Evolutionary conservation across 2,113 vertebrate genomes (phyloP), one percentile per base, ranked within the genome.

Genomic region (Stegostoma tigrinum): DNA sequence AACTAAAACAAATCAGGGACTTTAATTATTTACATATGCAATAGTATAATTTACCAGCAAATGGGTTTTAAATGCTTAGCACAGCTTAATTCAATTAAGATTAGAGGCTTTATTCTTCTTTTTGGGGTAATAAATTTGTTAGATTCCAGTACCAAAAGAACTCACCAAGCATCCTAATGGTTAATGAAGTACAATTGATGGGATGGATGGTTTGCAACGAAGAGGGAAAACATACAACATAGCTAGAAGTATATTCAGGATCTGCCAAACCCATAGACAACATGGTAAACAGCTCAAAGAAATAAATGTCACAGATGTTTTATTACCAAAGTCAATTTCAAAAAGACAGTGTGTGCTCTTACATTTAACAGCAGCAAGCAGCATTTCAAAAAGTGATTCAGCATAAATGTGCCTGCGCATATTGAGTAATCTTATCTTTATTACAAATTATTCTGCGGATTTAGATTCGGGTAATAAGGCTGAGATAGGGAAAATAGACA

Each of bases 101-200:
- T 52, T 70, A 95, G 19, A 72, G 68, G 94, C 70, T 95, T 95
- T 95, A 72, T 95, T 24, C 45, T 72, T 30, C 42, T 45, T 72
- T 95, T 95, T 75, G 94, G 67, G 64, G 42, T 95, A 95, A 95
- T 95, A 95, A 95, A 95, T 95, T 75, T 95, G 94, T 95, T 52
- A 23, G 42, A 52, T 95, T 95, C 67, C 42, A 34, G 75, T 72
- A 34, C 89, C 21, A 75, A 70, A 95, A 95, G 45, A 95, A 72
- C 67, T 68, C 94, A 52, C 66, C 48, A 95, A 72, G 10, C 38
- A 45, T 95, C 72, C 72, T 95, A 95, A 48, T 95, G 94, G 94
- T 95, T 72, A 95, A 95, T 95, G 66, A 95, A 95, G 67, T 52
- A 23, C 67, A 95, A 95, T 95, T 68, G 67, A 48, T 72, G 67